A percentile compares a stretch with the other conserved stretches of the same genome.
Evolutionary conservation across 1,140 invertebrate species (phyloP).

Genomic region (Neodiprion pinetum): DNA sequence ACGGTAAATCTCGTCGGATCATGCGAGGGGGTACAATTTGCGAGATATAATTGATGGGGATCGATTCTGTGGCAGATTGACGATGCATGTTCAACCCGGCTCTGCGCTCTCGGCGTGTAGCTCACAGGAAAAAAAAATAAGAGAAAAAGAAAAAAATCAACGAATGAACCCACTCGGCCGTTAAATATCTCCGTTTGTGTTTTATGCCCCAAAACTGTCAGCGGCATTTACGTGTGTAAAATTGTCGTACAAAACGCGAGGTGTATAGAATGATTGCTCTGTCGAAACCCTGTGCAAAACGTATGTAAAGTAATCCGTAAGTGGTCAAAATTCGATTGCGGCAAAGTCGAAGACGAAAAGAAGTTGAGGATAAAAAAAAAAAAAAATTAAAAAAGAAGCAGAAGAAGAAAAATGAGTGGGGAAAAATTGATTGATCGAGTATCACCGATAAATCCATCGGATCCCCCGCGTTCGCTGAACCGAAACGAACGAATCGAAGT

Average conservation of each 20-base stretch:
- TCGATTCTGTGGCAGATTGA: neutral
- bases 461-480: too few relatives aligned
- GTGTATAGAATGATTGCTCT: neutral
- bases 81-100: neutral
- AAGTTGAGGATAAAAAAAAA: too few relatives aligned
- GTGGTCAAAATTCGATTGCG: too few relatives aligned
- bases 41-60: neutral
- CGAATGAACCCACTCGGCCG: neutral
- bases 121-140: neutral
- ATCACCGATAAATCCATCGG: too few relatives aligned
- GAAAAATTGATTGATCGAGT: too few relatives aligned
- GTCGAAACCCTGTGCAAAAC: too few relatives aligned
- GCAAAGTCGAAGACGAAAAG: too few relatives aligned
- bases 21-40: too few relatives aligned
- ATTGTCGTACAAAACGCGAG: neutral
- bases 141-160: neutral
- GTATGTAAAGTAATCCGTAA: too few relatives aligned
- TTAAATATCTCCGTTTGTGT: neutral
- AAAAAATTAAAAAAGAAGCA: too few relatives aligned
- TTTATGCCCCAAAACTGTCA: neutral
- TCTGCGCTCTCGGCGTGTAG: neutral
- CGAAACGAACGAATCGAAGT: too few relatives aligned
- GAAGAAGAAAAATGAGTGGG: too few relatives aligned
- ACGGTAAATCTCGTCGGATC: neutral
- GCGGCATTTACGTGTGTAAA: neutral